These are phyloP conservation scores for Torymus aiolomorphi DNA, from an alignment of 2,888 invertebrate genomes.

Conservation along the genomic window DNA sequence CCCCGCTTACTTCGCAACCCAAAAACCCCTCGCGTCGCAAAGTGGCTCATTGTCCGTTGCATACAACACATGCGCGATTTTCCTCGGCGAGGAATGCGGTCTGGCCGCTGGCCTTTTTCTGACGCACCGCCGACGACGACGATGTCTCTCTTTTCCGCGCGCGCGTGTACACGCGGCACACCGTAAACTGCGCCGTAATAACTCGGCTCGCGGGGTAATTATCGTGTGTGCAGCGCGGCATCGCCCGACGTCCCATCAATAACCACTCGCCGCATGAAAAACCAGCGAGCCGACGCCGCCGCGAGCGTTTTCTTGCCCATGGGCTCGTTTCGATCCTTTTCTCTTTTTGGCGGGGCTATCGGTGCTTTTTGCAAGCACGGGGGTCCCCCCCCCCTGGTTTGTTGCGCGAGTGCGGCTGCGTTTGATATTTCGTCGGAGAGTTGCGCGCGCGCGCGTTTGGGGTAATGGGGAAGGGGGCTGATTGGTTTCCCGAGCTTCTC, in stretches of 20 bases:
- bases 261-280: slow-evolving; percentile 25
- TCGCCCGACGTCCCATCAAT: slow-evolving; percentile 30
- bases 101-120: slow-evolving; percentile 8
- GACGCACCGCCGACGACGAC: background rate
- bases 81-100: slow-evolving; percentile 37
- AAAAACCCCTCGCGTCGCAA: background rate
- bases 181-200: slow-evolving; percentile 26
- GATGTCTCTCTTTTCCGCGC: slow-evolving; percentile 12
- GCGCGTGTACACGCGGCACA: background rate
- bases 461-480: too few species aligned
- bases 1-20: too few species aligned
- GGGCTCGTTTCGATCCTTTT: too few species aligned
- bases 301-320: too few species aligned
- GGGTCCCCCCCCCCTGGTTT: background rate
- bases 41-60: slow-evolving; percentile 21
- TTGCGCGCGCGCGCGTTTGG: too few species aligned
- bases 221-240: slow-evolving; percentile 3
- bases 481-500: too few species aligned
- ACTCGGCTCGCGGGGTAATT: slow-evolving; percentile 33
- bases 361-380: background rate
- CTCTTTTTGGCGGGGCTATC: background rate
- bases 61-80: slow-evolving; percentile 10
- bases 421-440: background rate
- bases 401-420: background rate
- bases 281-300: background rate